Base-by-base conservation (phyloP, 2,797 vertebrate species). In the Lagocephalus sceleratus region DNA sequence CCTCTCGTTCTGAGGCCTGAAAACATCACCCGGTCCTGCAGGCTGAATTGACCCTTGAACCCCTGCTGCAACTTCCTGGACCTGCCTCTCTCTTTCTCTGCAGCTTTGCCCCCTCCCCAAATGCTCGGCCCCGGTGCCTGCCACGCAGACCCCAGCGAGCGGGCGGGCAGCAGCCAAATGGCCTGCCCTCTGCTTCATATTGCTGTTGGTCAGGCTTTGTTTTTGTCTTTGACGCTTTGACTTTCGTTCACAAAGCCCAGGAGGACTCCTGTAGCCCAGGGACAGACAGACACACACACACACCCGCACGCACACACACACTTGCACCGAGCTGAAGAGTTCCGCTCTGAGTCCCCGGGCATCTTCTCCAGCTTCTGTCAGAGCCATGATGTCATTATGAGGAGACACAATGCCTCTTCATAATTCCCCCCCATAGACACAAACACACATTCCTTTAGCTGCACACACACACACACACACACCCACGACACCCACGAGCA, bases 331-430 rank as follows among this genome's bases (percentile, higher is more conserved):
- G 79, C 84, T 78, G 83, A 89, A 86, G 83, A 87, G 88, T 78
- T 87, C 52, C 20, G 73, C 78, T 83, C 53, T 0, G 62, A 75
- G 74, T 81, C 86, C 83, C 40, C 61, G 14, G 84, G 86, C 86
- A 51, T 88, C 85, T 86, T 88, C 83, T 87, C 77, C 84, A 88
- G 87, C 87, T 83, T 87, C 86, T 89, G 87, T 88, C 86, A 87
- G 80, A 85, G 83, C 83, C 85, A 87, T 87, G 82, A 85, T 88
- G 85, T 86, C 84, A 87, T 88, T 86, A 75, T 61, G 75, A 82
- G 67, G 76, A 88, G 87, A 84, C 81, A 78, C 86, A 82, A 78
- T 75, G 81, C 75, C 81, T 79, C 75, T 82, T 82, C 65, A 75
- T 75, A 73, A 75, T 39, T 44, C 6, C 16, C 25, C 25, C 20